Evolutionary conservation across 2,797 vertebrate genomes (phyloP), one percentile per base, ranked within the genome.

Genomic region (Acanthornis magna): DNA sequence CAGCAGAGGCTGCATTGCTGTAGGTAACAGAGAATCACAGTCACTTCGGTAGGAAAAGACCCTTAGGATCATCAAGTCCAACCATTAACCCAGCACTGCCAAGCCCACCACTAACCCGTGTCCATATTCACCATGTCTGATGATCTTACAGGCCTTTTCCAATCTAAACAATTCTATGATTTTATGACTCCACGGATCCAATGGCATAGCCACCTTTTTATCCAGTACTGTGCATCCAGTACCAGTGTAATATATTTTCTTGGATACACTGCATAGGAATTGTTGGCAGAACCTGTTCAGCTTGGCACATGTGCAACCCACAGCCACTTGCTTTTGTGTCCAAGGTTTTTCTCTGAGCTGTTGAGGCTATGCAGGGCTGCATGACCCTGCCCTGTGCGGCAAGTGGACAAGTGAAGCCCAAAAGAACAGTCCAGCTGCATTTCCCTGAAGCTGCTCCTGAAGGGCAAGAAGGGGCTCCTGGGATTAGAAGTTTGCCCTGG

Each of bases 131-230:
- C 23, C 29, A 30, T 22, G 14, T 25, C 36, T 60, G 27, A 57
- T 42, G 22, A 36, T 27, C 32, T 32, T 14, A 42, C 13, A 32
- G 32, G 18, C 30, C 12, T 60, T 80, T 80, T 53, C 61, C 47
- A 40, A 19, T 16, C 4, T 6, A 32, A 62, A 55, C 32, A 62
- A 21, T 43, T 36, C 32, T 21, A 2, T 55, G 22, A 32, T 75
- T 55, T 42, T 27, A 23, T 43, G 13, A 61, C 32, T 43, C 26
- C 27, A 36, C 0, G 0, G 36, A n/a, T 57, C 13, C 25, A 5
- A 16, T n/a, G n/a, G 10, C 25, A 55, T 11, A 58, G 42, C 5
- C 5, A 3, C 7, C 21, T 58, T 45, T 53, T 62, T 9, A 71
- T 30, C 43, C n/a, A 54, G 13, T 14, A n/a, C 21, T 43, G 50